Conservation (phyloP, 1,140 invertebrate species). For the Carposina sasakii region DNA sequence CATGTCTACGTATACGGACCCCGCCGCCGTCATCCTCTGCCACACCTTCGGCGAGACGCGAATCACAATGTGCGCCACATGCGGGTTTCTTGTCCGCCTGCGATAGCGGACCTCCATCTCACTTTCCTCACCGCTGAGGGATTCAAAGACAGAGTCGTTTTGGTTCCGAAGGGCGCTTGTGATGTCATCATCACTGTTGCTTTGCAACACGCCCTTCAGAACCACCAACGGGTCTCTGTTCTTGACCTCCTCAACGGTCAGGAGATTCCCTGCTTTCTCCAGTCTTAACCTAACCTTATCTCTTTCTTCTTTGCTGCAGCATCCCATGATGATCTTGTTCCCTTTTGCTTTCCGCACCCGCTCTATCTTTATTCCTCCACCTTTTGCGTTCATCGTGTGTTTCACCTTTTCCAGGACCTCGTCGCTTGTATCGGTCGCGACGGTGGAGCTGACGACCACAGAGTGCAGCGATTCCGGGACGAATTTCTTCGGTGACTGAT, state of each 20-base stretch:
- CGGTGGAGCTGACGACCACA: not conserved
- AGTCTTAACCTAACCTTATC: slow-evolving; percentile 8
- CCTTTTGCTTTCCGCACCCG: slow-evolving; percentile 14
- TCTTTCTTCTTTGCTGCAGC: slow-evolving; percentile 7
- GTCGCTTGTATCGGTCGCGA: no score
- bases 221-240: slow-evolving; percentile 20
- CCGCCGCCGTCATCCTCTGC: not conserved
- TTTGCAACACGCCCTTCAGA: slow-evolving; percentile 5
- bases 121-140: not conserved
- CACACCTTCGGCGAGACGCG: not conserved
- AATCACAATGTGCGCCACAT: not conserved
- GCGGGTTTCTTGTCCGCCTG: slow-evolving; percentile 6
- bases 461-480: not conserved
- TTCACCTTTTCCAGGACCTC: no score
- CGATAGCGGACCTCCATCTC: slow-evolving; percentile 1
- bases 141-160: slow-evolving; percentile 1
- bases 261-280: not conserved
- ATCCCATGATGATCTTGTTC: slow-evolving; percentile 11
- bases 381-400: slow-evolving; percentile 4
- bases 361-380: slow-evolving; percentile 4
- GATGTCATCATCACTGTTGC: slow-evolving; percentile 1
- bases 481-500: not conserved
- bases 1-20: not conserved
- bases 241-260: slow-evolving; percentile 14
- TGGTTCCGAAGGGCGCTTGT: not conserved